Conservation (phyloP, 2,113 vertebrate genomes). For the Sinocyclocheilus anophthalmus region DNA sequence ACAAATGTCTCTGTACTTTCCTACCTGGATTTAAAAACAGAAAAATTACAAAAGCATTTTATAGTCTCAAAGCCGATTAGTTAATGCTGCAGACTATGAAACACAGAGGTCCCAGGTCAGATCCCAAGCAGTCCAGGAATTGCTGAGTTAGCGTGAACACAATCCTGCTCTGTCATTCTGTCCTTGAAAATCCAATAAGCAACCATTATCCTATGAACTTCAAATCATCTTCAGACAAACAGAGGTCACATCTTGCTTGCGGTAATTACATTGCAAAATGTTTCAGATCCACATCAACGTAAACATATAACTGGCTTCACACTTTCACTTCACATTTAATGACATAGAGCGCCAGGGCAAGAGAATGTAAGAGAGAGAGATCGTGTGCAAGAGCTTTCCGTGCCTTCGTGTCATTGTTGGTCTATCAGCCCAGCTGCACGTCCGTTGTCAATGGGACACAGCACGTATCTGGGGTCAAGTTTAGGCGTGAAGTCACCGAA, state of each 20-base stretch:
- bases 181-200: constrained; percentile 10
- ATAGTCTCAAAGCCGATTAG: too few relatives aligned
- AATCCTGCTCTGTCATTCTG: background rate
- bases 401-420: constrained; percentile 12
- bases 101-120: too few relatives aligned
- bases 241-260: constrained; percentile 5
- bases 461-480: constrained; percentile 85
- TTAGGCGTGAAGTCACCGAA: constrained; percentile 87
- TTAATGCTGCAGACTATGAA: too few relatives aligned
- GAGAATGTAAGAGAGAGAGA: background rate
- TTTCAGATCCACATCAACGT: constrained; percentile 23
- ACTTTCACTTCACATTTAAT: constrained; percentile 25
- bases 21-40: background rate
- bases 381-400: constrained; percentile 22
- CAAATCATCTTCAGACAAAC: constrained; percentile 6
- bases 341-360: background rate
- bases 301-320: constrained; percentile 12
- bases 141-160: constrained; percentile 3
- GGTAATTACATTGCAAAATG: constrained; percentile 21
- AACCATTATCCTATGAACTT: background rate
- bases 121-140: background rate
- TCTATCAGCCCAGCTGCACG: constrained; percentile 77
- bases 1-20: background rate
- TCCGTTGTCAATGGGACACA: constrained; percentile 76
- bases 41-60: background rate